These are phyloP conservation scores for Enteromius unitaeniatus DNA, from an alignment of 2,797 vertebrate species.

Conservation along the genomic window DNA sequence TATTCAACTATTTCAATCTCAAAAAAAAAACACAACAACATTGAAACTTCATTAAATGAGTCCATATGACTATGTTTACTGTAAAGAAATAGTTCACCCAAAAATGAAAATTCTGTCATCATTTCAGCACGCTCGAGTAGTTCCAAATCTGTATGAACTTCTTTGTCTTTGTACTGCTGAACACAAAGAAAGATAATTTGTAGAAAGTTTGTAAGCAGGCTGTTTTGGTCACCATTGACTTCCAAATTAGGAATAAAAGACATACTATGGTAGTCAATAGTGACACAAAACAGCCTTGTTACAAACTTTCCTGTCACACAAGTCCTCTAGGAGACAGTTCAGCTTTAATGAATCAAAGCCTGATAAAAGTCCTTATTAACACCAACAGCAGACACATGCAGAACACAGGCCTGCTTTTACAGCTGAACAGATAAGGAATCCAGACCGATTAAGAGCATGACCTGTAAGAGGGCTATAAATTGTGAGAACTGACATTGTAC, in stretches of 20 bases:
- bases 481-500: not conserved
- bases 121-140: no score
- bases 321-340: not conserved
- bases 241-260: no score
- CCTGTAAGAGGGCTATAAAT: not conserved
- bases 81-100: not conserved
- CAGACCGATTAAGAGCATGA: conserved; percentile 14
- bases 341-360: not conserved
- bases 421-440: conserved; percentile 17
- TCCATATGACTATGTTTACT: not conserved
- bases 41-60: not conserved
- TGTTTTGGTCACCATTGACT: no score
- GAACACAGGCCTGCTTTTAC: not conserved
- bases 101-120: no score
- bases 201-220: no score
- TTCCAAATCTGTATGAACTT: no score
- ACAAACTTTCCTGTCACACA: not conserved
- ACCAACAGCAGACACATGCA: not conserved
- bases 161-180: no score
- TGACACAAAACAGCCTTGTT: no score
- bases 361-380: not conserved
- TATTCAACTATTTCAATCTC: not conserved
- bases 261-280: no score
- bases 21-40: not conserved
- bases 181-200: no score